Evolutionary conservation across 2,888 invertebrate species (phyloP), one percentile per base, ranked within the genome.

Genomic region (Dynastes grantii): DNA sequence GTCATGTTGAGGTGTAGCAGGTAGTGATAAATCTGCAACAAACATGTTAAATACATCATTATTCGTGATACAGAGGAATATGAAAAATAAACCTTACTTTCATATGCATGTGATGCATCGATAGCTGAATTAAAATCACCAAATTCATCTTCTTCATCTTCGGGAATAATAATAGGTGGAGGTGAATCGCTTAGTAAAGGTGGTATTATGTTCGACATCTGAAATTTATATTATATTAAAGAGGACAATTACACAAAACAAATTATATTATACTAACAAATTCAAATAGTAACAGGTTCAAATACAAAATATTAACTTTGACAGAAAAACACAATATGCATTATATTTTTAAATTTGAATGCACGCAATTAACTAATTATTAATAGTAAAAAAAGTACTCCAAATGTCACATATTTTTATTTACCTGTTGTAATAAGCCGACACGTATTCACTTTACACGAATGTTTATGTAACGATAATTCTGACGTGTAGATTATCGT

Each of bases 161-260:
- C 87, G 76, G 85, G 85, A 76, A 86, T 86, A 80, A 89, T 89
- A 82, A 91, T 90, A 61, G 92, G 92, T 67, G 92, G 92, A 77
- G 92, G 92, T 67, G 92, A 90, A 85, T 89, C 90, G 84, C 91
- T 91, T 79, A 92, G 86, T 79, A 91, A 87, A 80, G 91, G 91
- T 82, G 92, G 92, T 84, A 92, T 90, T 85, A 90, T 87, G 83
- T 89, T 89, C 81, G 89, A 88, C 89, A 89, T 89, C 80, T 80
- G 55, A 63, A 80, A 79, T 55, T n/a, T 55, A 55, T 16, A n/a
- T 55, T 55, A 16, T 51, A 13, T n/a, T 55, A 16, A 55, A 45
- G 8, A 45, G 45, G 45, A 2, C 2, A 45, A 45, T 45, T 45
- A 11, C 45, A 45, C 11, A 45, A 37, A 37, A 37, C 37, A 37